Conservation (phyloP, 2,888 invertebrate genomes). For the Elegia similella region DNA sequence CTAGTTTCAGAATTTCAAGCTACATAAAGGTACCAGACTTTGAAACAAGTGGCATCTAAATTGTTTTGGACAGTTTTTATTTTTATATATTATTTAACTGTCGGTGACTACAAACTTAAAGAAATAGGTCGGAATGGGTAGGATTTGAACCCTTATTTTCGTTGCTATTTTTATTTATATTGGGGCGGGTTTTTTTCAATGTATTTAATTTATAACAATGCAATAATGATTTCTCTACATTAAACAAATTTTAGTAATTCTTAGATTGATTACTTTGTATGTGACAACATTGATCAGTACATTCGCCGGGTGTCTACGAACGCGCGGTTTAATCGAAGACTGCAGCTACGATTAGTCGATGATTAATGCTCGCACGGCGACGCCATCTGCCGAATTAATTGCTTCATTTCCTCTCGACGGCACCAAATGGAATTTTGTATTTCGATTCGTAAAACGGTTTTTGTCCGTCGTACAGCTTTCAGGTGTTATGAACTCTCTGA, state of each 20-base stretch:
- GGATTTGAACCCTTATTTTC: too few species aligned
- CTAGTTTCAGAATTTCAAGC: too few species aligned
- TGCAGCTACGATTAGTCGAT: conserved; percentile 81
- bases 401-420: conserved; percentile 80
- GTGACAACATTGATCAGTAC: conserved; percentile 18
- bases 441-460: conserved; percentile 69
- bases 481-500: conserved; percentile 64
- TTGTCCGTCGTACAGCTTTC: conserved; percentile 60
- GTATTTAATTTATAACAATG: too few species aligned
- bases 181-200: too few species aligned
- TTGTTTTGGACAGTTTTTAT: too few species aligned
- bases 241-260: not conserved
- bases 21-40: too few species aligned
- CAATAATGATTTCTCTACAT: too few species aligned
- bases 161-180: too few species aligned
- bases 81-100: too few species aligned
- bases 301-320: conserved; percentile 40
- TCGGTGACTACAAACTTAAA: too few species aligned
- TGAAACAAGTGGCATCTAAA: too few species aligned
- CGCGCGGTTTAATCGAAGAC: conserved; percentile 77
- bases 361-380: conserved; percentile 79
- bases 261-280: conserved; percentile 10
- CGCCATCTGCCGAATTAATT: conserved; percentile 81
- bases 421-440: conserved; percentile 79
- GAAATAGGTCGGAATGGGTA: too few species aligned